Evolutionary conservation across 2,888 invertebrate species (phyloP).

Genomic region (Zygothrica quintamaculata): DNA sequence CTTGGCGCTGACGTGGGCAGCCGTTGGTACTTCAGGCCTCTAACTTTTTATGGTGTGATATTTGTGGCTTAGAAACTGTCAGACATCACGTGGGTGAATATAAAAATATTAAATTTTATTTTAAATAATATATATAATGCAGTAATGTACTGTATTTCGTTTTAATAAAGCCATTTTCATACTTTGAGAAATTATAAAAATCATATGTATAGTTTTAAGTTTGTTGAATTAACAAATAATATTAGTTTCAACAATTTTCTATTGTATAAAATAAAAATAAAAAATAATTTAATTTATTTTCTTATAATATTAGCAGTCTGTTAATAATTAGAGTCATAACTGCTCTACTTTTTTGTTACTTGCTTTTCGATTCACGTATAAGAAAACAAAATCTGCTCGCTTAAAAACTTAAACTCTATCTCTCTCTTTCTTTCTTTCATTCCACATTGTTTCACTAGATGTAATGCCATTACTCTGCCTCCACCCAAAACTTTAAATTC

Average conservation of each 20-base stretch:
- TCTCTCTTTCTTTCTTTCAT: constrained; percentile 11
- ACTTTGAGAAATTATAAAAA: too few species aligned
- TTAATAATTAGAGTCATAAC: too few species aligned
- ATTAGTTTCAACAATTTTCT: too few species aligned
- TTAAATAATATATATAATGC: too few species aligned
- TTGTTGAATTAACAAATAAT: too few species aligned
- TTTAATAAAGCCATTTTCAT: too few species aligned
- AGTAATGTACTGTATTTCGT: too few species aligned
- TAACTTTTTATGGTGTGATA: constrained; percentile 32
- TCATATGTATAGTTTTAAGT: too few species aligned
- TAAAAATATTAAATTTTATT: background rate
- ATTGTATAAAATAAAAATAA: too few species aligned
- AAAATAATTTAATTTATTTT: too few species aligned
- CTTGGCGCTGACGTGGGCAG: constrained; percentile 37
- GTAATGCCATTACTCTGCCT: constrained; percentile 3
- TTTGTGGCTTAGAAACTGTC: constrained; percentile 10
- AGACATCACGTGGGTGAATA: constrained; percentile 27
- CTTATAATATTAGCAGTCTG: too few species aligned
- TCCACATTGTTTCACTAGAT: constrained; percentile 13
- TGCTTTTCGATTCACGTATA: constrained; percentile 1
- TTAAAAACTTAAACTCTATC: background rate
- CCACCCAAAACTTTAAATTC: constrained; percentile 20
- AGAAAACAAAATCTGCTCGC: background rate
- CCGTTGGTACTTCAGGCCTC: constrained; percentile 13
- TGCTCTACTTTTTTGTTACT: too few species aligned